Base-by-base conservation (phyloP, 1,140 invertebrate species). In the Lasaia peninsularis region DNA sequence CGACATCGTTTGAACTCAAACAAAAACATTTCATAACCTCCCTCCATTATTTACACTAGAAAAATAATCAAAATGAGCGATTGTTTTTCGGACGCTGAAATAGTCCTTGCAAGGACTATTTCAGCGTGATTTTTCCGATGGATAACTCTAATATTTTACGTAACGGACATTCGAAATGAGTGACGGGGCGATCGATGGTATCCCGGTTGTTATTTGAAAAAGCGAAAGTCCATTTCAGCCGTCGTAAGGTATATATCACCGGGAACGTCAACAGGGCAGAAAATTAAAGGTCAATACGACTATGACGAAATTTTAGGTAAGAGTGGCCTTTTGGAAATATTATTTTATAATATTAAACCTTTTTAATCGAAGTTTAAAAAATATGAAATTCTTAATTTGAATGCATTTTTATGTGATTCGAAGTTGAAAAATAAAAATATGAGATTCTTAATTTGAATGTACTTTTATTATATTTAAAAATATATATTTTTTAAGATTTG, bases 1-100 rank as follows among this genome's bases (percentile, higher is more conserved):
- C 63, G 68, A 64, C 49, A 50, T 60, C 55, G 60, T 66, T 62
- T 58, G 62, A 63, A 52, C 61, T 56, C 73, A 77, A 73, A 75
- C 64, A 73, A 70, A 78, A 76, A 73, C 65, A 67, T 71, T 67
- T 75, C 74, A 75, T 65, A 69, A 69, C 63, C 58, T 52, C 56
- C 62, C 68, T 65, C 75, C 71, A 83, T 80, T 88, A 86, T 88
- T 86, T 88, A 83, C 86, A 79, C 78, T 82, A 73, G 80, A 72
- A 80, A 85, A 86, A 84, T 80, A 88, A 88, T 86, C 76, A 81
- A 79, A 83, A 69, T 85, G 86, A 88, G 83, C 77, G 78, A 88
- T 86, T 83, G 78, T 86, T 86, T 48, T 80, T 81, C 62, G 62
- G 71, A 66, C 69, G 64, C 62, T 62, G 67, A 68, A 80, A 79